Evolutionary conservation across 2,888 invertebrate genomes (phyloP).

Genomic region (Galerucella calmariensis): DNA sequence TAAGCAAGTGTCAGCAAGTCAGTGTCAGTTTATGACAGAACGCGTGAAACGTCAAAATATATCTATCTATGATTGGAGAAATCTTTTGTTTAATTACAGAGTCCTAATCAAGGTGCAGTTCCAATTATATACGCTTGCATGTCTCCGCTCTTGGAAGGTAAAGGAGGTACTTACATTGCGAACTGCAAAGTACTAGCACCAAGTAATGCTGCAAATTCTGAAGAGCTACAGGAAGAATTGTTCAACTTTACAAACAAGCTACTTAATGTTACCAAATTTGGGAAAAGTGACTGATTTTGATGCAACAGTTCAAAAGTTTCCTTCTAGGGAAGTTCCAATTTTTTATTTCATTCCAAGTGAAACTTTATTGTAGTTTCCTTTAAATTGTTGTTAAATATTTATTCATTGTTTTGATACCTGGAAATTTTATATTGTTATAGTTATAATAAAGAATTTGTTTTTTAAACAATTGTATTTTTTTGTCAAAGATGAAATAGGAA

Average conservation of each 20-base stretch:
- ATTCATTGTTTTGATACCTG: too few relatives aligned
- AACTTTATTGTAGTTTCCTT: too few relatives aligned
- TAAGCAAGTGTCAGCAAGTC: too few relatives aligned
- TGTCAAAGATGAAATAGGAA: too few relatives aligned
- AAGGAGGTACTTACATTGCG: slow-evolving; percentile 84
- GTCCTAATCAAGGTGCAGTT: slow-evolving; percentile 82
- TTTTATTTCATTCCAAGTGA: too few relatives aligned
- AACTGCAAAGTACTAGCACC: slow-evolving; percentile 76
- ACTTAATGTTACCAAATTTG: slow-evolving; percentile 68
- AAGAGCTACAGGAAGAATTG: slow-evolving; percentile 71
- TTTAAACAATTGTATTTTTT: too few relatives aligned
- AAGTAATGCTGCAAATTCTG: slow-evolving; percentile 66
- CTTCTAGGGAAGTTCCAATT: too few relatives aligned
- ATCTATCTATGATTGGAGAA: too few relatives aligned
- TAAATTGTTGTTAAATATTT: too few relatives aligned
- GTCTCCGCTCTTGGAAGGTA: slow-evolving; percentile 76
- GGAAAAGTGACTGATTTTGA: slow-evolving; percentile 42
- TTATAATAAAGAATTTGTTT: not conserved
- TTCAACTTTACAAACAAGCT: slow-evolving; percentile 76
- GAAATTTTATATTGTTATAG: not conserved
- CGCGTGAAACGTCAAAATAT: too few relatives aligned
- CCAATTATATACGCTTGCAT: slow-evolving; percentile 82
- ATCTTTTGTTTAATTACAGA: slow-evolving; percentile 65
- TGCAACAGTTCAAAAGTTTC: too few relatives aligned
- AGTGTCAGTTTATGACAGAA: too few relatives aligned